Base-by-base conservation (phyloP, 2,888 invertebrate genomes). In the Apodemia mormo region DNA sequence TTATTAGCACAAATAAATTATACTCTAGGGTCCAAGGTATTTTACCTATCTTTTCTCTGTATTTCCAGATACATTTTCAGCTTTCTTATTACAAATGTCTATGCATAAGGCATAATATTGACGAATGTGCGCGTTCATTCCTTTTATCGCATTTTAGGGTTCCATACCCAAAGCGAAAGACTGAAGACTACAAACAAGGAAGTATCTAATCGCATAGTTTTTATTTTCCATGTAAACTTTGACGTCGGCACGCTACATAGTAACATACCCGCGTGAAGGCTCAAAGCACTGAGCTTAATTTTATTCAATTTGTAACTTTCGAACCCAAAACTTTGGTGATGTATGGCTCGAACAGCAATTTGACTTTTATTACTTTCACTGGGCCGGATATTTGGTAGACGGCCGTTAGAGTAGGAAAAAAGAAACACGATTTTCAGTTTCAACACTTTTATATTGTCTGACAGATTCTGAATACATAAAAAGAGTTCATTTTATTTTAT, bases 221-320 rank as follows among this genome's bases (percentile, higher is more conserved):
- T 61, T 61, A 61, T 61, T 61, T 37, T 12, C 5, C 14, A 37
- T 61, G 33, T 37, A 37, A 52, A 61, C 33, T 37, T 61, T 61
- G 33, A 61, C 61, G 61, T 33, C 5, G 61, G 61, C 37, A 33
- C 61, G 61, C 61, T 14, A 33, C 65, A 68, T 65, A 54, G 69
- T 56, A 65, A 65, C 65, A 30, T 56, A 65, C 52, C 49, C 49
- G 33, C 49, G 52, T 33, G 65, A 65, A 68, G 73, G 81, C 77
- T 77, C 81, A 77, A 81, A 82, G 82, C 81, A 78, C 81, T 81
- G 82, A 79, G 87, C 88, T 87, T 88, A 89, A 90, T 91, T 90
- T 90, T 86, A 90, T 92, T 91, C 90, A 90, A 90, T 92, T 91
- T 89, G 88, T 83, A 88, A 89, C 88, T 89, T 86, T 83, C 82